Percentiles rank a stretch among this genome's conserved stretches.
phyloP scores from a whole-genome alignment of 2,797 vertebrate genomes.

The Ciconia nigra region DNA sequence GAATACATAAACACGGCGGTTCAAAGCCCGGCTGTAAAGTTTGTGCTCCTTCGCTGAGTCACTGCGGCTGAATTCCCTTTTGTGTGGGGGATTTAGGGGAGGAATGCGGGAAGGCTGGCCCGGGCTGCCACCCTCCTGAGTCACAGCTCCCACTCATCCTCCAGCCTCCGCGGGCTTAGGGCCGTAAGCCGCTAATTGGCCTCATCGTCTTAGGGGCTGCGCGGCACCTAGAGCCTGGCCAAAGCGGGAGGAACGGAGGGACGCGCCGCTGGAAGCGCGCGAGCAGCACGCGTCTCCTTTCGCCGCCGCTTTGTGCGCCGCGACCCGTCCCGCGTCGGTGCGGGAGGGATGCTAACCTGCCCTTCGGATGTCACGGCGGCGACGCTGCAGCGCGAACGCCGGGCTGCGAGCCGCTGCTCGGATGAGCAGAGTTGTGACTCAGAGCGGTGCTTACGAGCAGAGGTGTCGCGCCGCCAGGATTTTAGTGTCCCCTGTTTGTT shows the following conservation, averaged over 20 bases:
- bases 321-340: fast-evolving
- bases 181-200: slow-evolving; percentile 35
- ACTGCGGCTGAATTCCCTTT: slow-evolving; percentile 30
- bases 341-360: fast-evolving
- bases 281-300: not conserved
- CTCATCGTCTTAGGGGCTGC: slow-evolving; percentile 43
- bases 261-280: not conserved
- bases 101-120: slow-evolving; percentile 26
- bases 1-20: slow-evolving; percentile 27
- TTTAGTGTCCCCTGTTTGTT: not conserved
- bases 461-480: fast-evolving
- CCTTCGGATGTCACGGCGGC: not conserved
- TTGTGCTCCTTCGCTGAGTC: slow-evolving; percentile 53
- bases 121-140: not conserved
- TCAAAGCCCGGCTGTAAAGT: slow-evolving; percentile 51
- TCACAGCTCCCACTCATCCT: not conserved
- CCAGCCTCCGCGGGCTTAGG: slow-evolving; percentile 10
- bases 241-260: not conserved
- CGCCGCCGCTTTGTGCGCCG: fast-evolving
- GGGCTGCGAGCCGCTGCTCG: fast-evolving
- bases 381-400: fast-evolving
- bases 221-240: not conserved
- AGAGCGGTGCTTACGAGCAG: fast-evolving
- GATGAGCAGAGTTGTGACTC: fast-evolving
- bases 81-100: slow-evolving; percentile 29